phyloP scores from a whole-genome alignment of 2,888 invertebrate species.

The Aleiodes testaceus region DNA sequence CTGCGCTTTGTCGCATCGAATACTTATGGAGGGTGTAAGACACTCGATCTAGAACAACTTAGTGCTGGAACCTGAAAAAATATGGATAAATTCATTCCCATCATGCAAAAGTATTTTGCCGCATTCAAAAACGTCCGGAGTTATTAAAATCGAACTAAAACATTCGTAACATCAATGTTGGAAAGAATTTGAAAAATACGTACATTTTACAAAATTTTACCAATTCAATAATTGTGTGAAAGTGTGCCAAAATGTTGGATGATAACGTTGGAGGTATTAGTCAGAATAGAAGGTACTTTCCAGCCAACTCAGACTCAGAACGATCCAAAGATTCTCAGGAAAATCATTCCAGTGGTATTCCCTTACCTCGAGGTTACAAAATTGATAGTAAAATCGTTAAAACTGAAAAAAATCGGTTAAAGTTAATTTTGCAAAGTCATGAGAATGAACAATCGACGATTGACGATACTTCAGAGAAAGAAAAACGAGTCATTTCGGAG shows the following conservation, averaged over 20 bases:
- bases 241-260: conserved; percentile 22
- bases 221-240: not conserved
- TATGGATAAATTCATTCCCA: conserved; percentile 10
- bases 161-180: too few relatives aligned
- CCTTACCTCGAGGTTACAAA: conserved; percentile 57
- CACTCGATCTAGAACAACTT: conserved; percentile 35
- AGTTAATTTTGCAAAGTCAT: conserved; percentile 60
- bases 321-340: conserved; percentile 44
- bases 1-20: conserved; percentile 59
- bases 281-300: conserved; percentile 10
- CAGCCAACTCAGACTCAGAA: conserved; percentile 40
- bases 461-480: conserved; percentile 55
- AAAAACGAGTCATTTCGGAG: conserved; percentile 51
- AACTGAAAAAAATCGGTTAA: conserved; percentile 68
- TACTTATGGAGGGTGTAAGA: conserved; percentile 45
- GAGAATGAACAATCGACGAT: conserved; percentile 38
- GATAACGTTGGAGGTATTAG: not conserved
- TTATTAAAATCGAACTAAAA: not conserved
- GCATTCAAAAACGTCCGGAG: too few relatives aligned
- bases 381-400: conserved; percentile 63
- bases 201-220: not conserved
- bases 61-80: conserved; percentile 13
- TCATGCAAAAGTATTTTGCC: not conserved
- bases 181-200: not conserved
- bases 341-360: conserved; percentile 54